Evolutionary conservation across 2,113 vertebrate species (phyloP), one percentile per base, ranked within the genome.

Genomic region (Syngnathus scovelli): DNA sequence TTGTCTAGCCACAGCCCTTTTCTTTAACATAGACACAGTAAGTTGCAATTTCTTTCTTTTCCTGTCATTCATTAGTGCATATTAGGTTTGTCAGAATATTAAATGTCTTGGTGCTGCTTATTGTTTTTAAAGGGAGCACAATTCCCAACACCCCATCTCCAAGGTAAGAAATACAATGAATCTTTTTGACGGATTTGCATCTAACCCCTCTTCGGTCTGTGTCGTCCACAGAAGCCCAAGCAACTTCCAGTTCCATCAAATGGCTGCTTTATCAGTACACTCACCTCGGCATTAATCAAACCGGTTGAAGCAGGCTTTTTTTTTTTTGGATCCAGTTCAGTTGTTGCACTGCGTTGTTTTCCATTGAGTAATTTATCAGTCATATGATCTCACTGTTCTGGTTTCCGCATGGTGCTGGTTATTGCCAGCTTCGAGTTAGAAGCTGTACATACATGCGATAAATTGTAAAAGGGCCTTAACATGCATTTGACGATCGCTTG

Each of bases 71-170:
- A 6, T 19, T 18, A n/a, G 13, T 12, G 36, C 37, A 36, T 8
- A 10, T 6, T 11, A 13, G 16, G 37, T 3, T 39, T 38, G 6
- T 62, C 9, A 43, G 6, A n/a, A 23, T 41, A 23, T 41, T 39
- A 36, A 36, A 36, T 64, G 3, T 7, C 16, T 61, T 59, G 23
- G 75, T 23, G 54, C 1, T 43, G 7, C 46, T 44, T 13, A 4
- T 48, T 66, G 44, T 78, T 72, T 77, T n/a, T 16, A 61, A 78
- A 92, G 91, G 89, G 75, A 91, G 88, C 15, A 88, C 88, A 0
- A 76, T 70, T 8, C 80, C 79, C 58, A 66, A 80, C 52, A 72
- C 37, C 64, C 88, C 87, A 7, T 79, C 89, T 7, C 66, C 78
- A 39, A 88, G 90, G 91, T 91, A 77, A 77, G 71, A 55, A 52